Base-by-base conservation (phyloP, 92 coral and sea anemone genomes). In the Porites rus region DNA sequence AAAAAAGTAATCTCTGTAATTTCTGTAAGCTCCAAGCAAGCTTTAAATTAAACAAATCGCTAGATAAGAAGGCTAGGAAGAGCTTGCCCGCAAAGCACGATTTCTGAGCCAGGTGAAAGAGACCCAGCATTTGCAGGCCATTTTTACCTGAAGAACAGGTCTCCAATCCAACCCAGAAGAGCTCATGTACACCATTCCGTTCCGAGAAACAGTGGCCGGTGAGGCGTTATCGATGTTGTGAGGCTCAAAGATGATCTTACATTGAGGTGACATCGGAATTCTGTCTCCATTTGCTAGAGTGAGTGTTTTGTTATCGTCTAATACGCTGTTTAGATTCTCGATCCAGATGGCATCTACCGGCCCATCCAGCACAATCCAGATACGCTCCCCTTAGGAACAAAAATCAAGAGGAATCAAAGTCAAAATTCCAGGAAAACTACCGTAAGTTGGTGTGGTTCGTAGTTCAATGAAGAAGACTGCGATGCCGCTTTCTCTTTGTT, bases 161-260 rank as follows among this genome's bases (percentile, higher is more conserved):
- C 95, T 93, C 98, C 98, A 92, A 82, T 94, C 95, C 75, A 94
- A 80, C 1, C 98, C 98, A 69, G 98, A 94, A 0, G 98, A 94
- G 84, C 98, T 94, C 98, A 94, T 94, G 87, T 94, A 94, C 78
- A 94, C 98, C 98, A 94, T 94, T 2, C 98, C 98, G 90, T 94
- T 94, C 70, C 98, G 93, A 60, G 98, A 94, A 85, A 94, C 98
- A 2, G 98, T 94, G 31, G 98, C 98, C 4, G 98, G 98, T 25
- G 98, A 94, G 1, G 98, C 98, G 56, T 94, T 94, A 65, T 94
- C 98, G 5, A 94, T 94, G 86, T 94, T 94, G 90, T 94, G 98
- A 19, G 98, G 98, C 58, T 94, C 98, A 83, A 94, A 94, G 64
- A 94, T 90, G 87, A 94, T 94, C 85, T 94, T 94, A 75, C 98